Base-by-base conservation (phyloP, 2,888 invertebrate genomes). In the Volucella inflata region DNA sequence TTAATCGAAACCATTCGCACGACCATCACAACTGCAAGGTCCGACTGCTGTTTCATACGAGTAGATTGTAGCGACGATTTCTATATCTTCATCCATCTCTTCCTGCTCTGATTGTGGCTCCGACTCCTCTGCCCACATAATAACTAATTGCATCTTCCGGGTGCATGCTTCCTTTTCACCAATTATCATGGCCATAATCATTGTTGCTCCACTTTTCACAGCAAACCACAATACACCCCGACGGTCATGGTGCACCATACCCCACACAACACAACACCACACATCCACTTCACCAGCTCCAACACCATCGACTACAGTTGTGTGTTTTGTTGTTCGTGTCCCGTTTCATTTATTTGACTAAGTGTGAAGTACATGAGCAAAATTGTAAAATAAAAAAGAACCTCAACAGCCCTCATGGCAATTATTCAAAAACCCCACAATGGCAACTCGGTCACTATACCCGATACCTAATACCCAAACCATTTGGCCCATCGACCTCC, bases 71-170 rank as follows among this genome's bases (percentile, higher is more conserved):
- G 11, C 65, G 11, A 40, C 50, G 30, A 30, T 30, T 30, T 4
- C 6, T 30, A 30, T 30, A 30, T 6, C 30, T 6, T 6, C 30
- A 30, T 30, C 6, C 30, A 30, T 30, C 30, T 30, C 30, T 0
- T 0, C 6, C 30, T 30, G 30, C 6, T 30, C 4, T 30, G 6
- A 30, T 3, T 30, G 30, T 30, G 17, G 60, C 42, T 14, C 1
- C 44, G 1, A 30, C 14, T 16, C 8, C 30, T 10, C 36, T 21
- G 38, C 30, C 36, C 53, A 50, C 55, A 17, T 77, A n/a, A 72
- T 85, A 72, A 81, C 85, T 85, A 85, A 85, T 85, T 85, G 81
- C 81, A 85, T 85, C 81, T 85, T 85, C 81, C 85, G 85, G 85
- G 62, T 85, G 80, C 75, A 77, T 77, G 85, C 81, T 72, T 81